Evolutionary conservation across 2,888 invertebrate genomes (phyloP), one percentile per base, ranked within the genome.

Genomic region (Silvanus unidentatus): DNA sequence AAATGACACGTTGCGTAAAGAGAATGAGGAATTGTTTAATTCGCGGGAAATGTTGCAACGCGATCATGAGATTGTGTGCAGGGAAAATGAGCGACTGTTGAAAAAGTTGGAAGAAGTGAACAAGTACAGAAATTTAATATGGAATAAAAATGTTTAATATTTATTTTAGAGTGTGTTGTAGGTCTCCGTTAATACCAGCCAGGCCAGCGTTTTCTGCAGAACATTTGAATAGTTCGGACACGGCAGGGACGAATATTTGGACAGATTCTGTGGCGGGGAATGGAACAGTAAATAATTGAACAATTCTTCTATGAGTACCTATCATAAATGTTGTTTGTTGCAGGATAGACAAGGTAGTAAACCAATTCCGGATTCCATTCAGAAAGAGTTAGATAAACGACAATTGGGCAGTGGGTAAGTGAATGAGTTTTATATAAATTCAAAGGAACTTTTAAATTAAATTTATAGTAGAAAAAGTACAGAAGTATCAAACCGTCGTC

Each of bases 41-140:
- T 80, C 87, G 0, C 74, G 89, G 39, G 92, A 94, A 65, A 79
- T 86, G 52, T 77, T 93, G 48, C 77, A 91, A 52, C 73, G 92
- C 9, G 95, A 96, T 68, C 94, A 94, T 67, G 94, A 95, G 69
- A 70, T 90, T 29, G 84, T 95, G 16, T 91, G 90, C 62, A 75
- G 89, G 43, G 95, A 96, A 71, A 96, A 96, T 63, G 95, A 96
- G 67, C 75, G 89, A 42, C 75, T 96, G 47, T 72, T 90, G 42
- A 88, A 86, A 69, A 91, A 92, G 71, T 72, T 95, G 42, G 93
- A 94, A 69, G 89, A 90, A 71, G 87, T 89, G 45, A 89, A 88
- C 71, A 81, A 82, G 89, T 90, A 74, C 82, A 85, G 81, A n/a
- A 49, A 40, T 39, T 39, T 40, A 22, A 22, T 3, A 5, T 22